Conservation (phyloP, 64 coral and sea anemone genomes). For the Hydrozoanthus tunicans region DNA sequence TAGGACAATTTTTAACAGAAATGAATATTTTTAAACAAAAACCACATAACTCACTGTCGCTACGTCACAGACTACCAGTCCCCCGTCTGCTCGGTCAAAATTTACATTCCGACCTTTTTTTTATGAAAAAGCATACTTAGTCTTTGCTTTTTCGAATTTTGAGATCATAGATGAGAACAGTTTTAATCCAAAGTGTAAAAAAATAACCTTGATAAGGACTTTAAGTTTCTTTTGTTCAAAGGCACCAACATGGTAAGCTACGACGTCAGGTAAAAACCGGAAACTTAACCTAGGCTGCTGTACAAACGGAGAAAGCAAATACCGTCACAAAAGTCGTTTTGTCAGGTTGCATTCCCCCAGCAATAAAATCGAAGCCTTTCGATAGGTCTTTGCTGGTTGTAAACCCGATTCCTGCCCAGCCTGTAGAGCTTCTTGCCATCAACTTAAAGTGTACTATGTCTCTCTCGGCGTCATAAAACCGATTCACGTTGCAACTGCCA, state of each 20-base stretch:
- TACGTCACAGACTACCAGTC: too few relatives aligned
- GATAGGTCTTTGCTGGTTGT: background rate
- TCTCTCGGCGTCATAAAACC: background rate
- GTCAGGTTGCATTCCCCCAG: background rate
- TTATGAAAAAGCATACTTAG: too few relatives aligned
- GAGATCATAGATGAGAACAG: too few relatives aligned
- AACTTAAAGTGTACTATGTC: background rate
- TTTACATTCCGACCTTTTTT: too few relatives aligned
- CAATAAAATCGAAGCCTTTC: background rate
- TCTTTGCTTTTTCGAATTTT: too few relatives aligned
- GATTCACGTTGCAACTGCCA: background rate
- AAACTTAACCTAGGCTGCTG: background rate
- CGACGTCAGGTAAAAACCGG: background rate
- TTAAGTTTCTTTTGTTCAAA: too few relatives aligned
- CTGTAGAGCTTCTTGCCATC: background rate
- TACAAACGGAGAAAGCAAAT: background rate
- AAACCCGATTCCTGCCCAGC: background rate
- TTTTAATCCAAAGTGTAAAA: too few relatives aligned
- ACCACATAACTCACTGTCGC: too few relatives aligned
- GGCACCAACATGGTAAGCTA: background rate
- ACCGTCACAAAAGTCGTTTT: background rate
- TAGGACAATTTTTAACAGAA: too few relatives aligned
- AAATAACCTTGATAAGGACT: too few relatives aligned
- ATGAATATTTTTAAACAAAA: too few relatives aligned
- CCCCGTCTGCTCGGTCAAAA: too few relatives aligned